A percentile compares a stretch with the other conserved stretches of the same genome.
Conservation (phyloP, 2,113 vertebrate genomes). For the Leptobrachium ailaonicum region DNA sequence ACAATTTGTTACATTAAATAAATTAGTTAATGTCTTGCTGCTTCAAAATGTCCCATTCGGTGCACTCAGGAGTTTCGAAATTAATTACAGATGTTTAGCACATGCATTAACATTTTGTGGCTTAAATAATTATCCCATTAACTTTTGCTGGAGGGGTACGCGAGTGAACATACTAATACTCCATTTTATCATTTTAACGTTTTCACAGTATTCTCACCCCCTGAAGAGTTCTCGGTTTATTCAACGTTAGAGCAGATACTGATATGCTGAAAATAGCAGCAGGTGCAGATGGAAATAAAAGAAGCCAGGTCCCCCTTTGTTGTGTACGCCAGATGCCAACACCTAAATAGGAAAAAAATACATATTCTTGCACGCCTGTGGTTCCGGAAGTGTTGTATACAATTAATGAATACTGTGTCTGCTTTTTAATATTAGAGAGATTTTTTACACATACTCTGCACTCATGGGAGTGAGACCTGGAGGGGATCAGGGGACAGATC, state of each 20-base stretch:
- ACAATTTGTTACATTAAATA: constrained; percentile 20
- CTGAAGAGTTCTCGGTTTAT: background rate
- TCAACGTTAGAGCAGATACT: background rate
- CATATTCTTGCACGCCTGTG: no score
- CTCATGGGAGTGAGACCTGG: no score
- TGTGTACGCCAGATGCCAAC: no score
- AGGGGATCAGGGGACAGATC: no score
- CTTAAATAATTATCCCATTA: constrained; percentile 37
- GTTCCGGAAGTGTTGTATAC: no score
- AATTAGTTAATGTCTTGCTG: constrained; percentile 17
- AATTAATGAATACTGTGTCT: no score
- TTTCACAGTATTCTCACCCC: background rate
- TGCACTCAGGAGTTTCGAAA: constrained; percentile 18
- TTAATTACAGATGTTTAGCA: constrained; percentile 36
- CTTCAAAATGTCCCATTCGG: constrained; percentile 6
- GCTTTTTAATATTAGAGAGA: no score
- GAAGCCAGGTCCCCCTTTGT: background rate
- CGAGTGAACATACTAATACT: constrained; percentile 8
- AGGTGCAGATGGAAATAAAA: background rate
- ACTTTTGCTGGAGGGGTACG: constrained; percentile 25
- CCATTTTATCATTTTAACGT: constrained; percentile 14
- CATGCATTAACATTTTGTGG: constrained; percentile 25
- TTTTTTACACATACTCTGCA: no score
- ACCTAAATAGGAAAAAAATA: no score
- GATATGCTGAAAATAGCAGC: background rate